Percentiles rank a stretch among this genome's conserved stretches.
Evolutionary conservation across 2,888 invertebrate genomes (phyloP).

Genomic region (Rhamnusium bicolor): DNA sequence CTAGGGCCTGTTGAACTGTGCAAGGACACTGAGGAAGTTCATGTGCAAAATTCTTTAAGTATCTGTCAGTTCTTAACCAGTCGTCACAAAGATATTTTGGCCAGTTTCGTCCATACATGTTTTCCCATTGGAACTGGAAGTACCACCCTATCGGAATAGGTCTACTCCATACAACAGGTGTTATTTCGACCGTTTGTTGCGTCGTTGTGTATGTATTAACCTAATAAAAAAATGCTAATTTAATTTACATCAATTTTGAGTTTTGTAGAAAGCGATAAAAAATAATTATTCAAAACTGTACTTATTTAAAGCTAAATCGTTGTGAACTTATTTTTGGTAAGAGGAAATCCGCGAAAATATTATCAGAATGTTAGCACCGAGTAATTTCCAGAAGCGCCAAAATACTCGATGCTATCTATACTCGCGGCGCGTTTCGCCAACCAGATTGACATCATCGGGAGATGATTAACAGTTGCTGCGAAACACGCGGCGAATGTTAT

Average conservation of each 20-base stretch:
- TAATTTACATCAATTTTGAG: no score
- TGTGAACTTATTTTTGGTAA: no score
- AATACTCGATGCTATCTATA: no score
- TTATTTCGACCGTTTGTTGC: conserved; percentile 55
- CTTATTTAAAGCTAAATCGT: no score
- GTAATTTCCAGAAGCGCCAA: background rate
- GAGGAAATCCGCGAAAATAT: no score
- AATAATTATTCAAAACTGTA: no score
- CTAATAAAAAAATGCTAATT: conserved; percentile 34
- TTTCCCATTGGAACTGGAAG: conserved; percentile 91
- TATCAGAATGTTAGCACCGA: background rate
- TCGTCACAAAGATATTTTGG: conserved; percentile 87
- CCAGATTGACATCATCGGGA: no score
- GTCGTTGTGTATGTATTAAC: conserved; percentile 46
- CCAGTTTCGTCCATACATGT: conserved; percentile 86
- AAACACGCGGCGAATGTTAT: no score
- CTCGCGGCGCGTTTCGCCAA: no score
- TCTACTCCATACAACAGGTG: conserved; percentile 86
- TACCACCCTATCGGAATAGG: conserved; percentile 96
- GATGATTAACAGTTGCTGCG: no score
- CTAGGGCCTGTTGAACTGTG: conserved; percentile 88
- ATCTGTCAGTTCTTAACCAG: conserved; percentile 91
- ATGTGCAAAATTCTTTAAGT: conserved; percentile 87
- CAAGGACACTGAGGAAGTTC: conserved; percentile 93
- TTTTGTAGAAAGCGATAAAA: no score